Conservation (phyloP, 2,113 vertebrate genomes). For the Strix aluco region DNA sequence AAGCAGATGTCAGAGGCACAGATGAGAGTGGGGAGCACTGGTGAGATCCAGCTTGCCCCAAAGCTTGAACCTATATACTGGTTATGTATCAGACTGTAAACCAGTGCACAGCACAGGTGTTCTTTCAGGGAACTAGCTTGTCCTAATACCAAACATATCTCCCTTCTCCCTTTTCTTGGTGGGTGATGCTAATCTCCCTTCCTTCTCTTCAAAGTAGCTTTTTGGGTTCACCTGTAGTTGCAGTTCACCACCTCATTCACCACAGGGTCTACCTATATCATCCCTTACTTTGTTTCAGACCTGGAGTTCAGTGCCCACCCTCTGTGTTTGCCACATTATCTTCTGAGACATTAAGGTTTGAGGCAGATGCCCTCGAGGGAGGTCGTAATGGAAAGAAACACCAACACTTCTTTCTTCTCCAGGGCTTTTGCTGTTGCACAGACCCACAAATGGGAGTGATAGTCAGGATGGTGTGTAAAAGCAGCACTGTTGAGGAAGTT, state of each 20-base stretch:
- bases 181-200: background rate
- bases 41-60: background rate
- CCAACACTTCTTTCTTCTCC: background rate
- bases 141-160: background rate
- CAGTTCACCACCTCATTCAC: background rate
- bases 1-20: background rate
- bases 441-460: background rate
- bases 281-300: background rate
- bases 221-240: background rate
- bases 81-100: background rate
- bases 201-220: background rate
- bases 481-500: background rate
- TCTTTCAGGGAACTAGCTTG: background rate
- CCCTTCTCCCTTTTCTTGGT: background rate
- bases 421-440: background rate
- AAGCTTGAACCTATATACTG: background rate
- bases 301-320: background rate
- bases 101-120: background rate
- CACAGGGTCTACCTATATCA: background rate
- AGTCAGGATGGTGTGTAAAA: background rate
- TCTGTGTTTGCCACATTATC: accelerated
- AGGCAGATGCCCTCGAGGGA: background rate
- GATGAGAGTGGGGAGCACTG: background rate
- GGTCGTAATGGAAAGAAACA: background rate
- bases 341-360: background rate